Evolutionary conservation across 2,888 invertebrate genomes (phyloP), one percentile per base, ranked within the genome.

Genomic region (Ligdia adustata): DNA sequence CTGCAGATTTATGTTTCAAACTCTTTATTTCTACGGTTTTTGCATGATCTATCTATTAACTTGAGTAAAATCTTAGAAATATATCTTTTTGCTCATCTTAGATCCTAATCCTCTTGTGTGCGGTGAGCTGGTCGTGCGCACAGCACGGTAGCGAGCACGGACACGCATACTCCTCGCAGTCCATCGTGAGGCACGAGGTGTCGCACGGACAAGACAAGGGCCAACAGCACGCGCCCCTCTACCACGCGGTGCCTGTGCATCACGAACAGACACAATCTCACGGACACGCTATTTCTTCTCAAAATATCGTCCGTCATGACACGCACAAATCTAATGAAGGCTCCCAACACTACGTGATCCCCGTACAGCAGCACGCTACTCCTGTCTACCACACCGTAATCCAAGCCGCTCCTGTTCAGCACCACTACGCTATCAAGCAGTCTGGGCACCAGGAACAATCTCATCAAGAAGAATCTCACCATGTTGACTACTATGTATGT

Each of bases 341-440:
- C n/a, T 33, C 42, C 3, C 38, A 33, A 22, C 43, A 52, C 34
- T 50, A 56, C 27, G 52, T 15, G 12, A 35, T 51, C 3, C 52
- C 34, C 9, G 52, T 49, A 20, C 51, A 55, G 4, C 27, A 69
- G 7, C 6, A 22, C 22, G 22, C n/a, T n/a, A n/a, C 4, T 6
- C 22, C 22, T 67, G 80, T 87, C 58, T 91, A 91, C 69, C 82
- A 86, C 34, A 45, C 59, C 24, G 39, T 66, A n/a, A 55, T 67
- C 7, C 53, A 58, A 16, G 51, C 59, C 16, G 65, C 67, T 38
- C 73, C 72, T 1, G 87, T 90, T 16, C 77, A 86, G 43, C 61
- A 75, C 91, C 39, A 28, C n/a, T 27, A 28, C 27, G 11, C 4
- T 0, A 22, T 42, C 16, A 53, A 35, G 32, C 37, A 51, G 34